phyloP scores from a whole-genome alignment of 1,140 invertebrate species.

The Zelostemma sp. region DNA sequence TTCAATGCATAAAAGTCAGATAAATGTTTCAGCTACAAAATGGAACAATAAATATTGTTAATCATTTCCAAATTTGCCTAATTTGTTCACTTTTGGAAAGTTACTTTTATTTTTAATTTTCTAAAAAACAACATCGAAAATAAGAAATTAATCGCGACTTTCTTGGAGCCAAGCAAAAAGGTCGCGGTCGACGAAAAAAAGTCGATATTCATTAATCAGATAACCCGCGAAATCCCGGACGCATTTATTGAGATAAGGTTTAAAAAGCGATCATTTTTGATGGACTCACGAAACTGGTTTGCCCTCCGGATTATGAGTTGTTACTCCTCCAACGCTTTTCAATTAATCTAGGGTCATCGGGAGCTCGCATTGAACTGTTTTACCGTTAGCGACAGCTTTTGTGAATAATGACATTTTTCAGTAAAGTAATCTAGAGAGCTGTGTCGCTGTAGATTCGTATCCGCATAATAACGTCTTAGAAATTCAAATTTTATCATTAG shows the following conservation, averaged over 20 bases:
- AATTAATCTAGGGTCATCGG: slow-evolving; percentile 18
- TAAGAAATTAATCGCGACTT: too few relatives aligned
- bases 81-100: too few relatives aligned
- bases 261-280: slow-evolving; percentile 26
- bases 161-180: too few relatives aligned
- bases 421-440: slow-evolving; percentile 11
- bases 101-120: too few relatives aligned
- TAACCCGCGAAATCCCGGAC: slow-evolving; percentile 27
- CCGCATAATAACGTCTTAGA: slow-evolving; percentile 12
- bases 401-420: slow-evolving; percentile 15
- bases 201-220: slow-evolving; percentile 30
- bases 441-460: slow-evolving; percentile 18
- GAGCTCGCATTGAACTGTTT: slow-evolving; percentile 18
- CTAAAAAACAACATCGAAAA: too few relatives aligned
- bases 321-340: slow-evolving; percentile 15
- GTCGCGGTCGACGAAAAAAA: slow-evolving; percentile 29
- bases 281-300: slow-evolving; percentile 24
- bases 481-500: slow-evolving; percentile 29
- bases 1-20: too few relatives aligned
- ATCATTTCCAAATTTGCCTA: too few relatives aligned
- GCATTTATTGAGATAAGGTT: slow-evolving; percentile 13
- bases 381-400: slow-evolving; percentile 25
- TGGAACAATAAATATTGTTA: too few relatives aligned
- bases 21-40: too few relatives aligned
- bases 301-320: slow-evolving; percentile 10